Evolutionary conservation across 2,888 invertebrate genomes (phyloP).

Genomic region (Pseudanteris insignis): DNA sequence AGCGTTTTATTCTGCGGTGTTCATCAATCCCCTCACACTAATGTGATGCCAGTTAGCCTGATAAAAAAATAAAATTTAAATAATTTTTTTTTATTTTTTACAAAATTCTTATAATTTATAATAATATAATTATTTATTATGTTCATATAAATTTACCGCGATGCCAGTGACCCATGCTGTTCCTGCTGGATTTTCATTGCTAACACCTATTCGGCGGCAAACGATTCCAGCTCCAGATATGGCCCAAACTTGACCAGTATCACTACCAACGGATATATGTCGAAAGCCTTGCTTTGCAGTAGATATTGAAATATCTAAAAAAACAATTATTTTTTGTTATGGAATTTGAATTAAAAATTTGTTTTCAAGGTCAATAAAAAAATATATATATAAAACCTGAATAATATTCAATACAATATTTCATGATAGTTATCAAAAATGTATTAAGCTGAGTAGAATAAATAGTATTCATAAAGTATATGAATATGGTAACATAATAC

Average conservation of each 20-base stretch:
- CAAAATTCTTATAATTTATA: too few relatives aligned
- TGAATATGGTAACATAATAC: too few relatives aligned
- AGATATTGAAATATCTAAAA: slow-evolving; percentile 57
- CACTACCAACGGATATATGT: slow-evolving; percentile 75
- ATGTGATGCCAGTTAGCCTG: slow-evolving; percentile 64
- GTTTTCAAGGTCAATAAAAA: too few relatives aligned
- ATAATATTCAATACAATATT: too few relatives aligned
- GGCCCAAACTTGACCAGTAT: slow-evolving; percentile 78
- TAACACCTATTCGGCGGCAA: slow-evolving; percentile 79
- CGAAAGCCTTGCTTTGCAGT: slow-evolving; percentile 71
- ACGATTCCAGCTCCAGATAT: slow-evolving; percentile 76
- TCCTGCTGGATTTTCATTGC: slow-evolving; percentile 77
- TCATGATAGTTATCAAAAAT: too few relatives aligned
- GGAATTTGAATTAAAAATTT: too few relatives aligned
- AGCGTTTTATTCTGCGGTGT: slow-evolving; percentile 47
- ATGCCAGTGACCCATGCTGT: slow-evolving; percentile 82
- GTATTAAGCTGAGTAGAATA: too few relatives aligned
- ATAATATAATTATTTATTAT: not conserved
- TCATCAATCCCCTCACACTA: slow-evolving; percentile 57
- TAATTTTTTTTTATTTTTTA: not conserved
- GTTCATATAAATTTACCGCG: slow-evolving; percentile 25
- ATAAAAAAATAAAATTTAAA: not conserved
- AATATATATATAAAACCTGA: too few relatives aligned
- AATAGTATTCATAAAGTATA: too few relatives aligned
- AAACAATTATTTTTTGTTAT: too few relatives aligned